Base-by-base conservation (phyloP, 1,140 invertebrate species). In the Drosophila lowei region DNA sequence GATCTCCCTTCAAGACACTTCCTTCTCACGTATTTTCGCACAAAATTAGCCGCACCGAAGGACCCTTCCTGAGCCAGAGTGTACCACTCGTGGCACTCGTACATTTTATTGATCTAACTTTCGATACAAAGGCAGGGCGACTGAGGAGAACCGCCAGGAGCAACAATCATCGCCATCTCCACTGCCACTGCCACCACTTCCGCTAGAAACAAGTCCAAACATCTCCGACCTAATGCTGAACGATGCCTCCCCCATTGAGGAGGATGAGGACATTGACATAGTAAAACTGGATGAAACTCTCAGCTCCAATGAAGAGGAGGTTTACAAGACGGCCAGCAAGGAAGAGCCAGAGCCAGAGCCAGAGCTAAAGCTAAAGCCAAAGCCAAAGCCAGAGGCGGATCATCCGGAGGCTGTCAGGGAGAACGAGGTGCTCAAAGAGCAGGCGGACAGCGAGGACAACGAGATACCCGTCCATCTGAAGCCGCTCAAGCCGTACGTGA, bases 151-250 rank as follows among this genome's bases (percentile, higher is more conserved):
- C 18, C 23, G 8, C 2, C 4, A 16, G 21, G 34, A 53, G 23
- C 43, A 38, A 38, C 3, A 11, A 38, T 13, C 34, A 13, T 13
- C 11, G 3, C 11, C 34, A 38, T 13, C 34, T 38, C 11, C 16
- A 47, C 41, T 58, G 44, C 18, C 30, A 9, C 25, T 30, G 2
- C 30, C 13, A 16, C 6, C 15, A 18, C 18, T 18, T 18, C 18
- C 18, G 2, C 18, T 18, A 0, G 21, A 8, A 46, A 7, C 21
- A 3, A 56, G 38, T 25, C 21, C 34, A 7, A 38, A 42, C 9
- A 47, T 46, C 3, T 34, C 72, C n/a, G 80, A 86, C 56, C 41
- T 80, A 16, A 91, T 91, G 90, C 66, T 91, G 56, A 90, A 64
- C 64, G 90, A 91, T 64, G 79, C 63, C 18, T 65, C 75, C 21